Conservation (phyloP, 2,113 vertebrate species). For the Vimba vimba region DNA sequence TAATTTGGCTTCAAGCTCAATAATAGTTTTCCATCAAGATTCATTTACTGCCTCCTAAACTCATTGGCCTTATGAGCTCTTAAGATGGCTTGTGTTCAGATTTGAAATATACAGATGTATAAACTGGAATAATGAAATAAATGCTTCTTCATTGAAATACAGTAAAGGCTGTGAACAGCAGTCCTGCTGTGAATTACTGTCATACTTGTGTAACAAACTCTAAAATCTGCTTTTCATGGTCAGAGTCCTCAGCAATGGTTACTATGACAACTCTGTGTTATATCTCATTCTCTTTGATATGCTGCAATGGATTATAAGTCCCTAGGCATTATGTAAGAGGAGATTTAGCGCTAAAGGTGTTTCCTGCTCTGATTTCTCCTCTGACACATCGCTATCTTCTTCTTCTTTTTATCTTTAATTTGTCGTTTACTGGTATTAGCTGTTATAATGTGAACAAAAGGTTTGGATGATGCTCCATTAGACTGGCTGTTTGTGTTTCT, state of each 20-base stretch:
- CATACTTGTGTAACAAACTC: constrained; percentile 67
- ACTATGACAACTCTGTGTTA: constrained; percentile 77
- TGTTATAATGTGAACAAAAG: background rate
- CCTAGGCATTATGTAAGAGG: constrained; percentile 72
- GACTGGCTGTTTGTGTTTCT: background rate
- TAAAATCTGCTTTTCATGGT: constrained; percentile 70
- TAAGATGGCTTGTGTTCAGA: background rate
- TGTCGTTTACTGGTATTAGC: background rate
- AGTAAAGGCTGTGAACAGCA: background rate
- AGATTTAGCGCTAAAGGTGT: constrained; percentile 70
- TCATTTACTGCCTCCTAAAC: background rate
- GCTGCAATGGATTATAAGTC: constrained; percentile 67
- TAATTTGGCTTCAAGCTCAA: background rate
- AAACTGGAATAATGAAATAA: background rate
- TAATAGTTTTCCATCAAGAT: background rate
- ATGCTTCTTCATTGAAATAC: background rate
- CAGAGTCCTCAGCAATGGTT: constrained; percentile 70
- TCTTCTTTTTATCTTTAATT: background rate
- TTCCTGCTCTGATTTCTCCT: constrained; percentile 67
- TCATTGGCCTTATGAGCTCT: background rate
- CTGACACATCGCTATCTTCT: background rate
- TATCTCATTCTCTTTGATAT: constrained; percentile 75
- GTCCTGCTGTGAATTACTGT: constrained; percentile 52
- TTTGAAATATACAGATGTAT: background rate
- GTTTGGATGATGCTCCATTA: background rate